Evolutionary conservation across 2,797 vertebrate genomes (phyloP).

Genomic region (Setipinna tenuifilis): DNA sequence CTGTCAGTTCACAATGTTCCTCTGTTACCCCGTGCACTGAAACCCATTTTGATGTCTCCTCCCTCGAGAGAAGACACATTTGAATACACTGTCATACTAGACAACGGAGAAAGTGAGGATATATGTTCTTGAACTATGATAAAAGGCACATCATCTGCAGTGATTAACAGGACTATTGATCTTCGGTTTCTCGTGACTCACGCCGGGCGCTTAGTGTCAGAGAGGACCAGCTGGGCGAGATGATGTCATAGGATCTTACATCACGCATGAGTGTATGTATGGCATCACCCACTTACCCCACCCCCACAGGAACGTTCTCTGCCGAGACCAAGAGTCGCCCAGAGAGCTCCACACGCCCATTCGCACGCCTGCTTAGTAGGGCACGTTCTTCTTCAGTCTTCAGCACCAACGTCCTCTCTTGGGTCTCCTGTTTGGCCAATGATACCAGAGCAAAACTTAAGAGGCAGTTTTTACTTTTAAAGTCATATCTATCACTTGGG

Average conservation of each 20-base stretch:
- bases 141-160: constrained; percentile 32
- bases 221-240: constrained; percentile 39
- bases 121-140: constrained; percentile 38
- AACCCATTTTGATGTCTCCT: constrained; percentile 3
- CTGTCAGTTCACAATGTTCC: neutral
- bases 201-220: constrained; percentile 23
- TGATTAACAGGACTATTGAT: constrained; percentile 36
- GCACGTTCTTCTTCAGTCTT: too few species aligned
- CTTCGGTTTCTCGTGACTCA: constrained; percentile 43
- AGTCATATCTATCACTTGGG: too few species aligned
- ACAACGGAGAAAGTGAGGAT: neutral
- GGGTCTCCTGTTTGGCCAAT: neutral
- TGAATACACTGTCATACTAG: neutral
- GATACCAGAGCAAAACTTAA: neutral
- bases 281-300: constrained; percentile 27
- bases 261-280: constrained; percentile 41
- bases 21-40: neutral
- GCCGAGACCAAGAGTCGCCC: neutral
- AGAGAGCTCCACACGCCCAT: too few species aligned
- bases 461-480: too few species aligned
- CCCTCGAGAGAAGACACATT: neutral
- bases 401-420: neutral
- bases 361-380: too few species aligned
- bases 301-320: constrained; percentile 3
- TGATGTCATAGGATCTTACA: constrained; percentile 47